Conservation (phyloP, 1,140 invertebrate species). For the Drosophila elegans region DNA sequence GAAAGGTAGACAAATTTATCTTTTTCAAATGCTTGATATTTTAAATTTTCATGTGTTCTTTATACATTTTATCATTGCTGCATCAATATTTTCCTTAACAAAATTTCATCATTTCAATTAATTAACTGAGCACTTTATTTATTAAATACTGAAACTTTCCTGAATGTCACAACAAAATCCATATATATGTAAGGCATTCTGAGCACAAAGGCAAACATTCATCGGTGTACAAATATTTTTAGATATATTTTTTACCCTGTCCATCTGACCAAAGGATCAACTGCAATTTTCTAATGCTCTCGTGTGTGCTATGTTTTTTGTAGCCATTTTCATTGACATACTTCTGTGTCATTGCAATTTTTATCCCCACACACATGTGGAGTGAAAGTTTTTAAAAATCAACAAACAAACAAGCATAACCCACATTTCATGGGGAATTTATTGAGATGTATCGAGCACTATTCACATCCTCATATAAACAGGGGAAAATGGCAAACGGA, state of each 20-base stretch:
- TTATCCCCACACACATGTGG: constrained; percentile 15
- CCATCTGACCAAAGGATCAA: constrained; percentile 19
- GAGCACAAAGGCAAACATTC: constrained; percentile 33
- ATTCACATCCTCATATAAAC: constrained; percentile 12
- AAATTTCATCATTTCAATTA: constrained; percentile 21
- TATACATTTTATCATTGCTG: neutral
- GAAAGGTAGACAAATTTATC: neutral
- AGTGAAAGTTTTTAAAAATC: constrained; percentile 44
- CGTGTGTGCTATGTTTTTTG: constrained; percentile 9
- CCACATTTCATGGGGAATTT: constrained; percentile 48
- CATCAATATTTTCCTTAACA: constrained; percentile 1
- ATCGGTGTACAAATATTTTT: constrained; percentile 5
- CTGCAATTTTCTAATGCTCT: constrained; percentile 64
- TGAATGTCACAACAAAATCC: constrained; percentile 50
- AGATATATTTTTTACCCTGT: constrained; percentile 13
- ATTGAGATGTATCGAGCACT: constrained; percentile 46
- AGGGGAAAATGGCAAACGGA: constrained; percentile 29
- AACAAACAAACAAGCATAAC: constrained; percentile 45
- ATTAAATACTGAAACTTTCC: constrained; percentile 23
- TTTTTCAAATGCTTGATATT: neutral
- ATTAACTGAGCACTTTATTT: constrained; percentile 32
- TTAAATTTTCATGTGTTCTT: neutral
- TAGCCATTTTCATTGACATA: constrained; percentile 48
- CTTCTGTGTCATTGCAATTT: constrained; percentile 32
- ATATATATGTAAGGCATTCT: constrained; percentile 50